Evolutionary conservation across 2,888 invertebrate species (phyloP).

Genomic region (Drosophila parthenogenetica): DNA sequence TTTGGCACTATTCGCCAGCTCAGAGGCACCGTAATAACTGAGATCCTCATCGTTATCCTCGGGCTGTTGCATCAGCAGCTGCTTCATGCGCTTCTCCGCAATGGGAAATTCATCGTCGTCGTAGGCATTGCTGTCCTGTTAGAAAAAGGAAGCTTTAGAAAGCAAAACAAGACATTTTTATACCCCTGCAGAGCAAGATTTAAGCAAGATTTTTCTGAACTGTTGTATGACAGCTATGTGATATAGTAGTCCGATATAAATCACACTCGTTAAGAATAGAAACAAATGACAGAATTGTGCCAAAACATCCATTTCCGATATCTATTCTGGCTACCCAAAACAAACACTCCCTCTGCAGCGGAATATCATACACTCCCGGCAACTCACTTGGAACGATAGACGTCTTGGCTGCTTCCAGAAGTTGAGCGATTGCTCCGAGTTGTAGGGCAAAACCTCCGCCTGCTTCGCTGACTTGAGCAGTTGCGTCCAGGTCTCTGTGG

Average conservation of each 20-base stretch:
- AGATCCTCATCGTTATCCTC: conserved; percentile 85
- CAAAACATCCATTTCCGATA: no score
- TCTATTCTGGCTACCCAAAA: no score
- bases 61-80: conserved; percentile 70
- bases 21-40: conserved; percentile 84
- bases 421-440: conserved; percentile 68
- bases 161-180: no score
- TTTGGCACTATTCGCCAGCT: conserved; percentile 78
- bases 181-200: no score
- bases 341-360: no score
- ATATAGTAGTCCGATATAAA: no score
- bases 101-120: conserved; percentile 82
- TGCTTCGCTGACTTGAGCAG: conserved; percentile 78
- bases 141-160: no score
- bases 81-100: conserved; percentile 82
- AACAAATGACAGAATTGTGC: no score
- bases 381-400: conserved; percentile 64
- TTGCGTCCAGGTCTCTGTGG: conserved; percentile 76
- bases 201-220: no score
- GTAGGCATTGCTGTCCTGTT: conserved; percentile 67
- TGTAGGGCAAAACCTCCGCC: conserved; percentile 71
- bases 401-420: conserved; percentile 82
- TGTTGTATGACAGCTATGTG: no score
- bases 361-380: neutral
- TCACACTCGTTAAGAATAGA: no score